A percentile compares a stretch with the other conserved stretches of the same genome.
Conservation (phyloP, 92 coral and sea anemone genomes). For the Epizoanthus illoricatus region DNA sequence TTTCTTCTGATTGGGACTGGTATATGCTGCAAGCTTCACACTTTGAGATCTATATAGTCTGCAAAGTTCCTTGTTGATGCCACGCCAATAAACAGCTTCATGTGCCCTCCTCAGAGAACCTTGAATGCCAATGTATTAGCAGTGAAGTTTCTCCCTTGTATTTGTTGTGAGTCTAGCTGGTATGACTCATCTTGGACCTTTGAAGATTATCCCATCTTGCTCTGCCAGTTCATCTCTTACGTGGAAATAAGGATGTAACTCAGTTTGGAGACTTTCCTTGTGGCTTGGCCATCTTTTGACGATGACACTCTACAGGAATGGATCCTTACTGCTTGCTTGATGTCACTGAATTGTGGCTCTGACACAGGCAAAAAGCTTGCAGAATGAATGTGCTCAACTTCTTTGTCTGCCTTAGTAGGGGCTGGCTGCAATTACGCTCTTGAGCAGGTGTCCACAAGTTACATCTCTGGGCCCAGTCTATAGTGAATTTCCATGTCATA, state of each 20-base stretch:
- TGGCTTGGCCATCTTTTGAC: conserved; percentile 55
- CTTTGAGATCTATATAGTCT: conserved; percentile 38
- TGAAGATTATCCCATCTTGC: too few relatives aligned
- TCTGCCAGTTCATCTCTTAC: too few relatives aligned
- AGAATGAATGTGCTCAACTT: conserved; percentile 52
- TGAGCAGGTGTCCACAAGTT: conserved; percentile 33
- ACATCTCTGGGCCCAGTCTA: conserved; percentile 39
- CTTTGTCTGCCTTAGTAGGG: conserved; percentile 33
- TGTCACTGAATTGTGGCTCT: conserved; percentile 45
- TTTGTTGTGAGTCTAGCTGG: conserved; percentile 47
- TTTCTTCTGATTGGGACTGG: conserved; percentile 18
- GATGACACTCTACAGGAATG: conserved; percentile 48
- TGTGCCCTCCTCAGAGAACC: conserved; percentile 48
- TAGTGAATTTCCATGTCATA: conserved; percentile 40
- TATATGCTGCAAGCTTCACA: conserved; percentile 45
- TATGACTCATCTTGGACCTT: conserved; percentile 30
- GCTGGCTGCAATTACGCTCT: conserved; percentile 37
- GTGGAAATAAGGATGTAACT: background rate
- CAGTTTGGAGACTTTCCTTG: background rate
- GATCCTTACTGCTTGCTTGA: conserved; percentile 49
- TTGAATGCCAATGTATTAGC: conserved; percentile 40
- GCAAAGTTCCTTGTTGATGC: conserved; percentile 47
- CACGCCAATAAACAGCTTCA: conserved; percentile 51
- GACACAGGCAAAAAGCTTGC: conserved; percentile 46
- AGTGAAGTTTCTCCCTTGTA: conserved; percentile 45